A percentile compares a stretch with the other conserved stretches of the same genome.
phyloP scores from a whole-genome alignment of 2,113 vertebrate genomes.

The Xiphorhynchus elegans region DNA sequence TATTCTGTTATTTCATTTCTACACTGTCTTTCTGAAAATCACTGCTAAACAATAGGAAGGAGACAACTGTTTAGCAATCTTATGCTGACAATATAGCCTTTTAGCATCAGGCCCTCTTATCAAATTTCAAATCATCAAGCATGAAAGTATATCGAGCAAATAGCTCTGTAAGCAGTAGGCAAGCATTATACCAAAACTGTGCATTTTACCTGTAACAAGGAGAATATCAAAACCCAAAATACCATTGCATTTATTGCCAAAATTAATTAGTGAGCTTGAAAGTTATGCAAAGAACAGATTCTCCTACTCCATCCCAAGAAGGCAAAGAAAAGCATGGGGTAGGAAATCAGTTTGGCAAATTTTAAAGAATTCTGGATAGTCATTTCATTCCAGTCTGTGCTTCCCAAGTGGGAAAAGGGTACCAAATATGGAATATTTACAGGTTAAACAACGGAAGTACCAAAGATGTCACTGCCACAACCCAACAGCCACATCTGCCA shows the following conservation, averaged over 20 bases:
- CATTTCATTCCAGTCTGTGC: slow-evolving; percentile 40
- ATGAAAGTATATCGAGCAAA: neutral
- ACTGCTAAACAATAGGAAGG: neutral
- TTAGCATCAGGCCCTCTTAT: neutral
- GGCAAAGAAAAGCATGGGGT: neutral
- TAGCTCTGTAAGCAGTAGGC: neutral
- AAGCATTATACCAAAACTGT: neutral
- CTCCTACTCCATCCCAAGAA: neutral
- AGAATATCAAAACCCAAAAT: neutral
- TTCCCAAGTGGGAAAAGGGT: slow-evolving; percentile 15
- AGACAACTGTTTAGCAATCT: neutral
- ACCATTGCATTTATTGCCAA: neutral
- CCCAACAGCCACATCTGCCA: slow-evolving; percentile 22
- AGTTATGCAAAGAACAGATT: neutral
- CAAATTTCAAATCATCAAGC: neutral
- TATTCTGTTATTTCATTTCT: neutral
- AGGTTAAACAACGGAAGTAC: slow-evolving; percentile 52
- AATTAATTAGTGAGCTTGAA: neutral
- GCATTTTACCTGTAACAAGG: neutral
- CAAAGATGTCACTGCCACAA: slow-evolving; percentile 21
- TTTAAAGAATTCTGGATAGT: slow-evolving; percentile 19
- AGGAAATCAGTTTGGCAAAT: neutral
- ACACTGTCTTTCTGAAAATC: neutral
- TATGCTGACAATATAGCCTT: neutral
- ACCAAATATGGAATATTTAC: slow-evolving; percentile 21